phyloP scores from a whole-genome alignment of 2,888 invertebrate genomes.

The Torymus tubicola region DNA sequence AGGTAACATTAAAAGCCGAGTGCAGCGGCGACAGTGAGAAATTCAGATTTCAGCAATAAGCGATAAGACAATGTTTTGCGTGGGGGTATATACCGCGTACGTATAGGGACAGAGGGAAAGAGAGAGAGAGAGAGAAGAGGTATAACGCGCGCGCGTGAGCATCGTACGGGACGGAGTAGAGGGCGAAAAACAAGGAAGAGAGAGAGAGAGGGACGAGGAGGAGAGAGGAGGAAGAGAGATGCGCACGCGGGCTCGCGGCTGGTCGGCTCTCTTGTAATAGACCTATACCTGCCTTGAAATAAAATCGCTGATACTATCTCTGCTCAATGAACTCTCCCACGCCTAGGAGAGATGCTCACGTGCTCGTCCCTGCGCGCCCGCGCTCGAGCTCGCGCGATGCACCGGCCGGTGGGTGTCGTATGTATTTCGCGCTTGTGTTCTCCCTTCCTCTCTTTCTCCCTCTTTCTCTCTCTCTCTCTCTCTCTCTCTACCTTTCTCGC shows the following conservation, averaged over 20 bases:
- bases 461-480: neutral
- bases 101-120: neutral
- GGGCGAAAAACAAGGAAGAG: constrained; percentile 21
- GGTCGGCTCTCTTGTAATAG: constrained; percentile 69
- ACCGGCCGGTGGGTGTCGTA: constrained; percentile 57
- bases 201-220: neutral
- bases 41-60: constrained; percentile 46
- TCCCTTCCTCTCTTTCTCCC: constrained; percentile 6
- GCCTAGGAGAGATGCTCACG: constrained; percentile 72
- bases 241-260: constrained; percentile 53
- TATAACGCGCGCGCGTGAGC: neutral
- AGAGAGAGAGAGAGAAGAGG: neutral
- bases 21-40: constrained; percentile 38
- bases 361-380: constrained; percentile 60
- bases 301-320: constrained; percentile 76
- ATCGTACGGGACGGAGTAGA: neutral
- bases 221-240: neutral
- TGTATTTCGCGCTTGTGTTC: constrained; percentile 35
- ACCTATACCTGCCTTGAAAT: constrained; percentile 75
- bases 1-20: constrained; percentile 24
- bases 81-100: constrained; percentile 13
- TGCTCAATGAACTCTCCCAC: constrained; percentile 76
- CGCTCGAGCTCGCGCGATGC: constrained; percentile 15
- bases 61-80: constrained; percentile 54
- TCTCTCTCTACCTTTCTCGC: too few species aligned